These are phyloP conservation scores for Tympanuchus pallidicinctus DNA, from an alignment of 2,113 vertebrate genomes.

Conservation along the genomic window DNA sequence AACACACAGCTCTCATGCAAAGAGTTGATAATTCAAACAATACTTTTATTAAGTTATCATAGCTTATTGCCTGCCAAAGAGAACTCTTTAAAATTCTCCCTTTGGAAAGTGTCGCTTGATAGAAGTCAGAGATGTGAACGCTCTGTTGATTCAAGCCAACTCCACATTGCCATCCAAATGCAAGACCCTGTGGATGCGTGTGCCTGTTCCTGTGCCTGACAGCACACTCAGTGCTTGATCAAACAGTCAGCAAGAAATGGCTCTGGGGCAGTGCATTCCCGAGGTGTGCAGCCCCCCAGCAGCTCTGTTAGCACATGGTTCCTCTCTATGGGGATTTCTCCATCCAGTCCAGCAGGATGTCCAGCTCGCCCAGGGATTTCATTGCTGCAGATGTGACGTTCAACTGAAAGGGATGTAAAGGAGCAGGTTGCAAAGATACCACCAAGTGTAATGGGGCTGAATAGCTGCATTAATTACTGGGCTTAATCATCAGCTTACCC, in stretches of 20 bases:
- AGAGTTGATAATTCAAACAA: not conserved
- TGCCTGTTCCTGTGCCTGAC: rapidly evolving
- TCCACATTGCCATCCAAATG: rapidly evolving
- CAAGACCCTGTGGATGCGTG: not conserved
- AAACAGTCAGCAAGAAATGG: not conserved
- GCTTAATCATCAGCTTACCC: slow-evolving; percentile 41
- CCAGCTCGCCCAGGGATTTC: slow-evolving; percentile 91
- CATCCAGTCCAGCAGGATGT: slow-evolving; percentile 88
- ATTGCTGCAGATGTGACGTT: slow-evolving; percentile 77
- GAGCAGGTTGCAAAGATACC: not conserved
- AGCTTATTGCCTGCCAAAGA: not conserved
- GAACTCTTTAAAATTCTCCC: not conserved
- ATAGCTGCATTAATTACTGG: rapidly evolving
- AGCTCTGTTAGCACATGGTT: not conserved
- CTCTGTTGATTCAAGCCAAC: not conserved
- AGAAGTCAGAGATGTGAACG: not conserved
- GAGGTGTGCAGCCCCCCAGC: not conserved
- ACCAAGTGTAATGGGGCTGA: not conserved
- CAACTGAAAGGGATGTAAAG: slow-evolving; percentile 74
- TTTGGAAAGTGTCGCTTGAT: not conserved
- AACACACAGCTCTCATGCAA: not conserved
- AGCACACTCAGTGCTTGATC: rapidly evolving
- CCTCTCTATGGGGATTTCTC: slow-evolving; percentile 57
- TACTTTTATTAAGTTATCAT: not conserved
- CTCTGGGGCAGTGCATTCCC: rapidly evolving